Conservation (phyloP, 2,113 vertebrate genomes). For the Notiomystis cincta region DNA sequence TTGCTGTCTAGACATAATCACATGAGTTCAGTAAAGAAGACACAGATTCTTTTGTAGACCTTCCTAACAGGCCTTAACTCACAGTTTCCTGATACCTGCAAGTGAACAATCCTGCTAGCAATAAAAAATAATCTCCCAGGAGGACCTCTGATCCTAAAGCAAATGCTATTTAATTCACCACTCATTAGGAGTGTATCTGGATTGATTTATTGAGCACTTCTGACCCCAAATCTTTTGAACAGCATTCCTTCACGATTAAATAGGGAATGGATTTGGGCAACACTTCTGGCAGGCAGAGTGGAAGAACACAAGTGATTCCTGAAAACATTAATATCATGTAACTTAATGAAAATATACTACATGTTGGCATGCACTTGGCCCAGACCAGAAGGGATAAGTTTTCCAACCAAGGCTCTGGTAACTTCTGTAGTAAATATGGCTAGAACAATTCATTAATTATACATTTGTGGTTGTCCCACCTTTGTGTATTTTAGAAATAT, state of each 20-base stretch:
- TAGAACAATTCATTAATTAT: conserved; percentile 61
- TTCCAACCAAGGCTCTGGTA: conserved; percentile 55
- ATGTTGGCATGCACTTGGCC: conserved; percentile 30
- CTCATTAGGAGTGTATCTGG: conserved; percentile 73
- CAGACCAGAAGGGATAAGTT: conserved; percentile 35
- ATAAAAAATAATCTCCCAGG: conserved; percentile 65
- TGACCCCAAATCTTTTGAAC: conserved; percentile 70
- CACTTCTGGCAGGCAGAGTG: conserved; percentile 36
- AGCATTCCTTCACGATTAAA: conserved; percentile 74
- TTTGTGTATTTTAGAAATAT: conserved; percentile 58
- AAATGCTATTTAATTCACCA: conserved; percentile 75
- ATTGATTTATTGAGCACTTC: conserved; percentile 75
- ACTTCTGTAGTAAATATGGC: conserved; percentile 58
- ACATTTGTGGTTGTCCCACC: conserved; percentile 50
- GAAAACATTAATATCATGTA: conserved; percentile 53
- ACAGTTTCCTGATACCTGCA: conserved; percentile 38
- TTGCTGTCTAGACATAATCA: background rate
- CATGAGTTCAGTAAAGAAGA: background rate
- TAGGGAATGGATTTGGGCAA: conserved; percentile 59
- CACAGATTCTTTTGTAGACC: background rate
- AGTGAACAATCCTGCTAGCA: conserved; percentile 51
- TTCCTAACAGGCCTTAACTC: background rate
- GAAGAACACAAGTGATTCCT: conserved; percentile 52
- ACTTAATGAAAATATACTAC: conserved; percentile 57
- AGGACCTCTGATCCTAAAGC: conserved; percentile 73